Evolutionary conservation across 2,888 invertebrate genomes (phyloP).

Genomic region (Epirrhoe tristata): DNA sequence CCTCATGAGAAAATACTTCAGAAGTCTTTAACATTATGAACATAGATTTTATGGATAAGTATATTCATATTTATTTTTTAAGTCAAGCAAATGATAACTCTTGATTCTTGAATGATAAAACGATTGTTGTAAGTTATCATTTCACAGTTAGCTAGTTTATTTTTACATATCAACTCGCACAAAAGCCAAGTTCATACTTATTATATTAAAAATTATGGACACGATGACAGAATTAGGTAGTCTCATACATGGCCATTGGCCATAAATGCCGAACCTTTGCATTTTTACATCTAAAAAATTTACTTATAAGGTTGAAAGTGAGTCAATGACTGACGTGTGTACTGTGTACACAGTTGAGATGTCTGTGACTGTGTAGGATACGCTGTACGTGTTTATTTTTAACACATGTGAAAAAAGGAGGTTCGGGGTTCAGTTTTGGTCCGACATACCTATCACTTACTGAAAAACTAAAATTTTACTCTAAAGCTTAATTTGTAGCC

Average conservation of each 20-base stretch:
- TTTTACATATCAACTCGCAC: not conserved
- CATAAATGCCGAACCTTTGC: conserved; percentile 24
- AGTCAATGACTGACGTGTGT: not conserved
- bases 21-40: not conserved
- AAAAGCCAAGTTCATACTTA: not conserved
- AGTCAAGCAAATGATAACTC: not conserved
- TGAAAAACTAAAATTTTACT: no score
- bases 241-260: conserved; percentile 18
- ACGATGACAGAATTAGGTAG: not conserved
- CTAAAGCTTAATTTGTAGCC: no score
- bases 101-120: not conserved
- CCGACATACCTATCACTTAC: no score
- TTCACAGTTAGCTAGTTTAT: not conserved
- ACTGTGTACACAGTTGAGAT: no score
- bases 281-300: conserved; percentile 38
- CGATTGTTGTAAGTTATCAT: no score
- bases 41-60: not conserved
- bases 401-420: no score
- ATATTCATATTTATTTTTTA: not conserved
- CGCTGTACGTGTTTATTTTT: no score
- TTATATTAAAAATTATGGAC: not conserved
- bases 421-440: no score
- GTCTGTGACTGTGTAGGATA: no score
- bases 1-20: not conserved
- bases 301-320: conserved; percentile 1